Evolutionary conservation across 1,140 invertebrate genomes (phyloP), one percentile per base, ranked within the genome.

Genomic region (Macrostomum lignano): DNA sequence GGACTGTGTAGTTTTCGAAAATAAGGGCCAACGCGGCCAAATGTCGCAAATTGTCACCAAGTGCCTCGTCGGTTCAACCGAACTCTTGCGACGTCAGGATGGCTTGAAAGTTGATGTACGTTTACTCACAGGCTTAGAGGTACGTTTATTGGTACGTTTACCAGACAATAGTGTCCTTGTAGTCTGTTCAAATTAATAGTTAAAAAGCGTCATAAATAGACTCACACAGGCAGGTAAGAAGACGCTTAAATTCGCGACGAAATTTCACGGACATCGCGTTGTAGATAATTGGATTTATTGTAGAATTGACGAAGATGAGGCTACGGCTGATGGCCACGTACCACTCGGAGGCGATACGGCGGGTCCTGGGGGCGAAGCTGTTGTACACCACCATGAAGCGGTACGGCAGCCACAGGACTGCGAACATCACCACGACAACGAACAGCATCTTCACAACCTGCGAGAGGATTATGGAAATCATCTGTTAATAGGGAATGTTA

Each of bases 391-490:
- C 51, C 47, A 66, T 52, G 1, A 61, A 61, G 3, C 67, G 46
- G 45, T 68, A 69, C 0, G 67, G 67, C 23, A 69, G 45, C 67
- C 67, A 69, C 13, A 69, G 47, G 0, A 58, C 56, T 7, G 67
- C 66, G 40, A 69, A 69, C 5, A 69, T 58, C 2, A 51, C 51
- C 7, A 69, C 66, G 7, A 69, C 64, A 9, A 65, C 61, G 1
- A 60, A 62, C 38, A 69, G 46, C 67, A 69, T 69, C 40, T 67
- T 66, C 17, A 69, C 64, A 10, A 69, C 66, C 67, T 69, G 44
- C n/a, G n/a, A 17, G 36, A 21, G 17, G 22, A 45, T 40, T 31
- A 33, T 41, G 36, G 41, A 17, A 23, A 19, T 33, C 28, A 19
- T n/a, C n/a, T n/a, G n/a, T n/a, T n/a, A n/a, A n/a, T n/a, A n/a